Conservation (phyloP, 1,140 invertebrate genomes). For the Anastrepha obliqua region DNA sequence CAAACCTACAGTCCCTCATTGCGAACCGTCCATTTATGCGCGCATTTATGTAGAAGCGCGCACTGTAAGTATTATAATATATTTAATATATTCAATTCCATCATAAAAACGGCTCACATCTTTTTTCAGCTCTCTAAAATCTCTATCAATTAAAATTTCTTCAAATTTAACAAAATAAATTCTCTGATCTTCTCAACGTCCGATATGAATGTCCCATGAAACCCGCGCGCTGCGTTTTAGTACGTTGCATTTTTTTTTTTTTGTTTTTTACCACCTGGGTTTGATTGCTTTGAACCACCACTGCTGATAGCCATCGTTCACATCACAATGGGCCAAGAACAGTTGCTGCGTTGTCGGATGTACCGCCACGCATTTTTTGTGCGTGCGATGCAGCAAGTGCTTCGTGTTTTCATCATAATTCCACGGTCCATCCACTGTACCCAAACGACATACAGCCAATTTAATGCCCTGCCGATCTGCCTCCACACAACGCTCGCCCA, state of each 20-base stretch:
- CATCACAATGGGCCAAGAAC: conserved; percentile 86
- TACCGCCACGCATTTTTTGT: conserved; percentile 89
- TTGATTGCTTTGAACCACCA: conserved; percentile 89
- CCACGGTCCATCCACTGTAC: conserved; percentile 96
- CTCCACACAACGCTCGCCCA: conserved; percentile 96
- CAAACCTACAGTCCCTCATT: too few species aligned
- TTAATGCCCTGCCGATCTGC: conserved; percentile 89
- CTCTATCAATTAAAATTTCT: conserved; percentile 1
- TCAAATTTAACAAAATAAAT: conserved; percentile 37
- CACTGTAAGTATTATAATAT: background rate
- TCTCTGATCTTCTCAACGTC: background rate
- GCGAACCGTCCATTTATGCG: too few species aligned
- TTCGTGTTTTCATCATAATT: conserved; percentile 86
- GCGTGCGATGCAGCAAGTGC: conserved; percentile 85
- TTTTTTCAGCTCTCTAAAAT: background rate
- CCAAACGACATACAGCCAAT: conserved; percentile 90
- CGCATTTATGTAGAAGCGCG: background rate
- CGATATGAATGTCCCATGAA: background rate
- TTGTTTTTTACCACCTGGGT: conserved; percentile 62
- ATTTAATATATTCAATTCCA: background rate
- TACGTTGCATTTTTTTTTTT: background rate
- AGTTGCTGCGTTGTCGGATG: conserved; percentile 88
- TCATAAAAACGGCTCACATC: background rate
- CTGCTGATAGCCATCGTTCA: conserved; percentile 90
- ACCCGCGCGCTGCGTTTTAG: background rate